These are phyloP conservation scores for Scomberomorus guttatus DNA, from an alignment of 2,797 vertebrate species.

Conservation along the genomic window DNA sequence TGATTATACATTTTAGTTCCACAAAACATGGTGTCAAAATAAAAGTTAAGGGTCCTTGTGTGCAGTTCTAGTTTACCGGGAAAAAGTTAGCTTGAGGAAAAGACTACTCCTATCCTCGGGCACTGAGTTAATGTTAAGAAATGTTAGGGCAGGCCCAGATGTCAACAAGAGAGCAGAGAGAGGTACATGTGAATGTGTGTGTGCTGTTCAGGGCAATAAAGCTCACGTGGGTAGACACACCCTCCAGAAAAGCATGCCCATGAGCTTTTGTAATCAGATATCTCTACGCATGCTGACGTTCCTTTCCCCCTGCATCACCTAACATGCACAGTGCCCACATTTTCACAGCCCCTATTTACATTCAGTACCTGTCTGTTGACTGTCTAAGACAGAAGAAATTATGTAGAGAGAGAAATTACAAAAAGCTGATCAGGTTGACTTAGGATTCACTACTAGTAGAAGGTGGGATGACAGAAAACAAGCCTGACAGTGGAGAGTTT, in stretches of 20 bases:
- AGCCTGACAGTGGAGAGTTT: conserved; percentile 5
- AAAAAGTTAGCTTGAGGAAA: not conserved
- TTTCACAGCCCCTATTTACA: conserved; percentile 57
- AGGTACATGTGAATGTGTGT: not conserved
- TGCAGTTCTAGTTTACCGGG: not conserved
- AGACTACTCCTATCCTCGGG: conserved; percentile 32
- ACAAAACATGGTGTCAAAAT: not conserved
- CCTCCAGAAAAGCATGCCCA: conserved; percentile 46
- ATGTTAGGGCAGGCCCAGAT: conserved; percentile 10
- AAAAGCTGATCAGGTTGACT: not conserved
- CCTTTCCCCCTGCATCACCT: conserved; percentile 5
- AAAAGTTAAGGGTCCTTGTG: not conserved
- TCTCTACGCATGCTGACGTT: not conserved
- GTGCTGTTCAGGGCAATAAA: conserved; percentile 29
- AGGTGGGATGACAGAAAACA: conserved; percentile 17
- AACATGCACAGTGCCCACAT: conserved; percentile 28
- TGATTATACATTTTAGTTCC: not conserved
- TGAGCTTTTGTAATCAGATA: conserved; percentile 59
- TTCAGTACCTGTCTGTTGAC: conserved; percentile 46
- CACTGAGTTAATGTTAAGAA: conserved; percentile 15
- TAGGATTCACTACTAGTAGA: not conserved
- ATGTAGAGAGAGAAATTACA: not conserved
- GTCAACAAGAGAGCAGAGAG: conserved; percentile 30
- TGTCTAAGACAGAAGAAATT: conserved; percentile 15
- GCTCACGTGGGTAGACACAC: conserved; percentile 59